Evolutionary conservation across 2,797 vertebrate genomes (phyloP), one percentile per base, ranked within the genome.

Genomic region (Bradypus variegatus): DNA sequence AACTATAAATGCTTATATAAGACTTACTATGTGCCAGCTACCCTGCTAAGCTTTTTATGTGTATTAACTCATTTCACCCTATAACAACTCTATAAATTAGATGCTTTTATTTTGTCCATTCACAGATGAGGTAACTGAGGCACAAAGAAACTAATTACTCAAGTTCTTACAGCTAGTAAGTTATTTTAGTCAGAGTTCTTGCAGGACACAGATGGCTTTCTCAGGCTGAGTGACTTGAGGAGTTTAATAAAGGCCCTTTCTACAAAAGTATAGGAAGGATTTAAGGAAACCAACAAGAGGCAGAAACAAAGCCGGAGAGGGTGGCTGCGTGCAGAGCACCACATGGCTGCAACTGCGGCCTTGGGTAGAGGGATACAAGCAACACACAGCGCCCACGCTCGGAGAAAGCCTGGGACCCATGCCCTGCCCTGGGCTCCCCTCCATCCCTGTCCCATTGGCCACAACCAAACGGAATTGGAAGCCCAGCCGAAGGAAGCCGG

Each of bases 241-340:
- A 75, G 48, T 78, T 88, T 36, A 86, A 78, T 33, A 78, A 72
- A 79, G 25, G 12, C 6, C 75, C 48, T 76, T 82, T 92, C 78
- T 38, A 53, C 31, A 72, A 55, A 78, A 21, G 11, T 48, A 10
- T 58, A 5, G n/a, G n/a, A 58, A 45, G 12, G 6, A 10, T 48
- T 67, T 75, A 76, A 31, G 45, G 62, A 77, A 50, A 18, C 62
- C 55, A 70, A 27, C 11, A 58, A 76, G 50, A 25, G 18, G 18
- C 21, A 70, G 25, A n/a, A 3, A 23, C 36, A 79, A 91, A 86
- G 18, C 21, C 27, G 0, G 21, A 62, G 11, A 25, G 9, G 29
- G 31, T 29, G 36, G 82, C 45, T 21, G 4, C 4, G 18, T 1
- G 15, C 27, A 25, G 23, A 31, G 23, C 0, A 0, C 29, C 2